These are phyloP conservation scores for Megaptera novaeangliae DNA, from an alignment of 2,113 vertebrate species.

Conservation along the genomic window DNA sequence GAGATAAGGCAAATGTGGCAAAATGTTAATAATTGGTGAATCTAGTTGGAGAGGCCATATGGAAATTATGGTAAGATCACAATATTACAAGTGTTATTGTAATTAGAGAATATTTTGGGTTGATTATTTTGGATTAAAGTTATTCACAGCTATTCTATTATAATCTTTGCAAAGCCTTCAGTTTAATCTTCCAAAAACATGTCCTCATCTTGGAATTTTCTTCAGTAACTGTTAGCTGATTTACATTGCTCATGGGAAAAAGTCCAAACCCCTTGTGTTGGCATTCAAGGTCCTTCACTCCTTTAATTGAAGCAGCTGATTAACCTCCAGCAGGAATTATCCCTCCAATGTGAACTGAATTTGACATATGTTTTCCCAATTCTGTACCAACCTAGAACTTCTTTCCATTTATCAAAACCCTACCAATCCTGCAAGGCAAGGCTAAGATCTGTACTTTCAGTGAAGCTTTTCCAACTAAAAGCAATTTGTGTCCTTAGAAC, in stretches of 20 bases:
- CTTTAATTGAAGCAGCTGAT: slow-evolving; percentile 6
- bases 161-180: neutral
- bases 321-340: neutral
- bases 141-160: neutral
- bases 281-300: neutral
- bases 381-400: neutral
- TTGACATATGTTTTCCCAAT: neutral
- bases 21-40: neutral
- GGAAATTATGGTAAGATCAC: neutral
- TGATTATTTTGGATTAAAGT: neutral
- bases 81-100: neutral
- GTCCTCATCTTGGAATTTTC: neutral
- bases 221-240: neutral
- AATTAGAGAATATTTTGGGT: neutral
- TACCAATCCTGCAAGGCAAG: neutral
- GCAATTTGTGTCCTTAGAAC: neutral
- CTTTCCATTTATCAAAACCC: neutral
- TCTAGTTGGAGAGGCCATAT: neutral
- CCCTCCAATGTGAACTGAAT: neutral
- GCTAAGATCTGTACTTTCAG: neutral
- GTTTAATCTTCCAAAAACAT: neutral
- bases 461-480: neutral
- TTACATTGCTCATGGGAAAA: neutral
- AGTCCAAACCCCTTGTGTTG: neutral
- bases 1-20: neutral